Percentiles rank a stretch among this genome's conserved stretches.
phyloP scores from a whole-genome alignment of 2,797 vertebrate genomes.

The Sebastes itinus region DNA sequence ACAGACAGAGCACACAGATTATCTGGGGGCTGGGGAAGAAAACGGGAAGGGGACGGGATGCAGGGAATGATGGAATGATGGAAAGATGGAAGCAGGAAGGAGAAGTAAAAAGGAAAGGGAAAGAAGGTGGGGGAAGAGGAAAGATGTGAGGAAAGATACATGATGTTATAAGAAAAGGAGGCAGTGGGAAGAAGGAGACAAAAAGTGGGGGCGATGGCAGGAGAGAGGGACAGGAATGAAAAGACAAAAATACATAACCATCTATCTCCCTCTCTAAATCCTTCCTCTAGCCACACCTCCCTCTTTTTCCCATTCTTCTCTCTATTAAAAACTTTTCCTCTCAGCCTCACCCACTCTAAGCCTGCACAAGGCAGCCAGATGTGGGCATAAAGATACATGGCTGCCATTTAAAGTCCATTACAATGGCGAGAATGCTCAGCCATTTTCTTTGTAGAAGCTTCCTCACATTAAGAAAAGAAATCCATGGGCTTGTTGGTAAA shows the following conservation, averaged over 20 bases:
- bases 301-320: background rate
- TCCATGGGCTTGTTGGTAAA: conserved; percentile 32
- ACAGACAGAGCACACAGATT: conserved; percentile 32
- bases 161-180: too few species aligned
- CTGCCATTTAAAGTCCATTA: conserved; percentile 73
- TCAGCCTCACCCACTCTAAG: background rate
- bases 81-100: background rate
- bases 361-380: conserved; percentile 17
- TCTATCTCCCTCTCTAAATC: conserved; percentile 5
- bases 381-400: conserved; percentile 62
- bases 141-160: background rate
- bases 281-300: conserved; percentile 1
- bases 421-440: conserved; percentile 21
- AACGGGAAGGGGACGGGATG: background rate
- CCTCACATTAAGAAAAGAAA: conserved; percentile 42
- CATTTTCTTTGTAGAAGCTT: conserved; percentile 21
- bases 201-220: background rate
- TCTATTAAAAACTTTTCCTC: conserved; percentile 1
- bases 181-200: background rate
- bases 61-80: too few species aligned
- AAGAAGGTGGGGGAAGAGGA: background rate
- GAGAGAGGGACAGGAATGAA: background rate
- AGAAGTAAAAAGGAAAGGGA: background rate
- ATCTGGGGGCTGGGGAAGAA: background rate
- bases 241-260: background rate